Evolutionary conservation across 2,888 invertebrate genomes (phyloP), one percentile per base, ranked within the genome.

Genomic region (Physocephala rufipes): DNA sequence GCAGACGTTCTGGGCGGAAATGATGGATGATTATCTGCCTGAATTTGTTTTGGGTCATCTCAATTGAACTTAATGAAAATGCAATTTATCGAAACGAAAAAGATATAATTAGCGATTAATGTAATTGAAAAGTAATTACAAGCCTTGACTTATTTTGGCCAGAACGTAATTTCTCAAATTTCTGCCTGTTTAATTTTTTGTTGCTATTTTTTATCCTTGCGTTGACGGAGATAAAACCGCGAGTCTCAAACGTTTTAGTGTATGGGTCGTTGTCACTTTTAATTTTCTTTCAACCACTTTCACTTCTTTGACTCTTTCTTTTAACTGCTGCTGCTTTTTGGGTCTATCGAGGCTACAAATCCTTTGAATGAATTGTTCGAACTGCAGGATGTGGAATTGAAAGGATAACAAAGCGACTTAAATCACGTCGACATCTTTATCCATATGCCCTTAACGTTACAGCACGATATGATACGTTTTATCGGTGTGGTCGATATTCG

Each of bases 401-500:
- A 68, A 68, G 47, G 19, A 47, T 59, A 49, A 61, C 59, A 68
- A 30, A 21, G 43, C 36, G 58, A 15, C 49, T 59, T 68, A 68
- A 68, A 68, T 68, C 67, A 68, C 47, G 49, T 30, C 67, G 49
- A 61, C 67, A 49, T 47, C 53, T 68, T 61, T 30, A 68, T 15
- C 30, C 67, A 68, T 47, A 59, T 61, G 67, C 61, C 59, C 67
- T 68, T 9, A 36, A 36, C 36, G 36, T 9, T 26, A 16, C 3
- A 16, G n/a, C 2, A 45, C 5, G 64, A 36, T 7, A 36, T 36
- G 36, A 36, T 9, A 36, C 36, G 5, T 36, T 36, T 36, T 36
- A 9, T 63, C 45, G 24, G 24, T 63, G 61, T 76, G 72, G 75
- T 72, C 74, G 75, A 79, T 77, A 79, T 80, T 36, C 36, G 36